Evolutionary conservation across 1,140 invertebrate species (phyloP).

Genomic region (Popillia japonica): DNA sequence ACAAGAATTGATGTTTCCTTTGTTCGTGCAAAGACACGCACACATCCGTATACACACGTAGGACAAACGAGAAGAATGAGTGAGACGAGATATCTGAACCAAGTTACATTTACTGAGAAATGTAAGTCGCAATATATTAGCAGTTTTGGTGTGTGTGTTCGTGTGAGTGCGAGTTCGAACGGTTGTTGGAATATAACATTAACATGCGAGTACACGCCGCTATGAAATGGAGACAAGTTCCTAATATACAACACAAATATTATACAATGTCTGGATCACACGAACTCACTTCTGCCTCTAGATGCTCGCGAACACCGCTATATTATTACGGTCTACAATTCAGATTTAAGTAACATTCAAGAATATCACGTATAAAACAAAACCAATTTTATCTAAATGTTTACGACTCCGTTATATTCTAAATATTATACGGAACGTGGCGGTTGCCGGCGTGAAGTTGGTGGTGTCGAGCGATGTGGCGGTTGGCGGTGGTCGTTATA

Average conservation of each 20-base stretch:
- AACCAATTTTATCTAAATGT: constrained; percentile 37
- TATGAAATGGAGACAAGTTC: constrained; percentile 39
- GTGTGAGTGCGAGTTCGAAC: constrained; percentile 25
- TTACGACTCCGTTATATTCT: constrained; percentile 36
- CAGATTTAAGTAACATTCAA: constrained; percentile 39
- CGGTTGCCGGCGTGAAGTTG: neutral
- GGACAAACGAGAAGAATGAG: neutral
- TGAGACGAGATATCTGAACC: constrained; percentile 15
- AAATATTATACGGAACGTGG: constrained; percentile 19
- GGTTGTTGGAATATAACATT: constrained; percentile 36
- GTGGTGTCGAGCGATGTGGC: neutral
- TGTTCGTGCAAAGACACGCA: constrained; percentile 20
- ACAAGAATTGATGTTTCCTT: constrained; percentile 32
- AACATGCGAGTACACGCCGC: constrained; percentile 39
- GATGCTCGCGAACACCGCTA: neutral
- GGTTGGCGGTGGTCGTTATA: constrained; percentile 5
- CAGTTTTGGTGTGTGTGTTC: neutral
- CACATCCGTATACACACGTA: neutral
- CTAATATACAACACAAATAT: constrained; percentile 39
- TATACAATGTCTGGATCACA: constrained; percentile 39
- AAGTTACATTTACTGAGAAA: constrained; percentile 21
- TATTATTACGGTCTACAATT: constrained; percentile 37
- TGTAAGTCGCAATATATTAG: constrained; percentile 33
- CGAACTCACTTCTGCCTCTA: constrained; percentile 19
- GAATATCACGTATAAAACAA: constrained; percentile 39